Evolutionary conservation across 2,797 vertebrate genomes (phyloP), one percentile per base, ranked within the genome.

Genomic region (Eurystomus glaucurus): DNA sequence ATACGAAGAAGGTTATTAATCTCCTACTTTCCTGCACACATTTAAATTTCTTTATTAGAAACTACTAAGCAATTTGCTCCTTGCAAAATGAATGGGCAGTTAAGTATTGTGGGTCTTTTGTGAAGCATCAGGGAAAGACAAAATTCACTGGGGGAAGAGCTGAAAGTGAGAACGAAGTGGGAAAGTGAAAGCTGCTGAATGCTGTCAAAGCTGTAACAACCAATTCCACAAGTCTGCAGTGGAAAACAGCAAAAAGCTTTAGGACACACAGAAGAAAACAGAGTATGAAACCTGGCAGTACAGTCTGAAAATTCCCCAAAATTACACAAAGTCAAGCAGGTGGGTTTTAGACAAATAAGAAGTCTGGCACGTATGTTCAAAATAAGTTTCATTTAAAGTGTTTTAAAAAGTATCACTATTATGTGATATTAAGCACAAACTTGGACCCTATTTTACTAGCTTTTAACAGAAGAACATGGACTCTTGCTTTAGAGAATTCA

Each of bases 81-180:
- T 88, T 74, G 20, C 54, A 79, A 85, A 96, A 94, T 78, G 62
- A 94, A 88, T 26, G 11, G 28, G 55, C 46, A 86, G 43, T 76
- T 50, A 85, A 50, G 23, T 35, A 66, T 69, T 79, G 61, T 76
- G 90, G 80, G 51, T 97, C 85, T 70, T 86, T 11, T 25, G 65
- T 91, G 76, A 94, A 71, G 64, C 74, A 62, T 10, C n/a, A 60
- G 35, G 46, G 37, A 92, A 90, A 90, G 39, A 87, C 11, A 48
- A 54, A 81, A 68, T 81, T 39, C 33, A 68, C 18, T 35, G 31
- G 48, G 29, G 50, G 57, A 84, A 87, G 82, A 95, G 74, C 68
- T 17, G 70, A 97, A 94, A 92, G 61, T 10, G 43, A 89, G 33
- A 93, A 81, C 16, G 19, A 91, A 87, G 28, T 10, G 5, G 60